These are phyloP conservation scores for Setipinna tenuifilis DNA, from an alignment of 2,797 vertebrate species.

Conservation along the genomic window DNA sequence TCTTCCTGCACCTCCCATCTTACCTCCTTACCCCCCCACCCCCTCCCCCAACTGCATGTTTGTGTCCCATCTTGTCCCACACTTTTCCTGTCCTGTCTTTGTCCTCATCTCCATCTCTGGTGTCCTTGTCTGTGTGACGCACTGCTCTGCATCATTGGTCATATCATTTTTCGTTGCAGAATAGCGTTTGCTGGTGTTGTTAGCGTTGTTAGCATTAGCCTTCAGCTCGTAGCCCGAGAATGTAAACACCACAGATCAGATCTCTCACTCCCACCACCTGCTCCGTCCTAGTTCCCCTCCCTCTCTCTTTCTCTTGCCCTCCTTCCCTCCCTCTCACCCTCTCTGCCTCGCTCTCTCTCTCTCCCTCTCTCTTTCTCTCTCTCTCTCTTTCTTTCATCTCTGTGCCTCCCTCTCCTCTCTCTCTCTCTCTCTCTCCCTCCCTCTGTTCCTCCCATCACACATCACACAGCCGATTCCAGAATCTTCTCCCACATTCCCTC, in stretches of 20 bases:
- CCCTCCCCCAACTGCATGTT: slow-evolving; percentile 39
- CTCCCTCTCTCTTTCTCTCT: neutral
- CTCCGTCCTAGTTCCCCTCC: neutral
- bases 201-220: neutral
- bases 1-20: slow-evolving; percentile 27
- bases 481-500: neutral
- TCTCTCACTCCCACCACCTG: neutral
- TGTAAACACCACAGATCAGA: neutral
- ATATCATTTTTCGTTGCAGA: neutral
- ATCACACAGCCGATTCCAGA: slow-evolving; percentile 1
- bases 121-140: slow-evolving; percentile 55
- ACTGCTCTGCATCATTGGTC: slow-evolving; percentile 23
- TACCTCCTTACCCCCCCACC: neutral
- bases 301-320: neutral
- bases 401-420: neutral
- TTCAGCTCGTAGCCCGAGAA: neutral
- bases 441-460: too few species aligned
- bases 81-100: slow-evolving; percentile 48
- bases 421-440: neutral
- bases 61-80: slow-evolving; percentile 53
- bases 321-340: neutral
- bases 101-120: neutral
- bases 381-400: neutral
- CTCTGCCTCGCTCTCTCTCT: neutral
- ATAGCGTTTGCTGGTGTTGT: neutral